Evolutionary conservation across 2,113 vertebrate species (phyloP), one percentile per base, ranked within the genome.

Genomic region (Eretmochelys imbricata): DNA sequence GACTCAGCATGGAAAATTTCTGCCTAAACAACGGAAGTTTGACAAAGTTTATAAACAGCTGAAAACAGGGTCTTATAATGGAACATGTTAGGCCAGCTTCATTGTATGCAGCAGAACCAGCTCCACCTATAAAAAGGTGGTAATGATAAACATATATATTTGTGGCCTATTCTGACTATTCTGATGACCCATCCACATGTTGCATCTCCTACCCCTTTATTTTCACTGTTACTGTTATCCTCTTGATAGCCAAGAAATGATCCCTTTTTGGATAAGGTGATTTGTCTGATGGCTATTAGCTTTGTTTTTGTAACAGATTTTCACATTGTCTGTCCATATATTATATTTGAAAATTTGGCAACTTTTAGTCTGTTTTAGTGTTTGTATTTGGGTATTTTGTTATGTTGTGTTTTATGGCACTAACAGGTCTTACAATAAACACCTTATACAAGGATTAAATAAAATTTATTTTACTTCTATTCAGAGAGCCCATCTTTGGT

Each of bases 381-480:
- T 72, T 72, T 72, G 65, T 38, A 38, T 38, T 20, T 11, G n/a
- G 17, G 19, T 22, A 38, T 20, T 72, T 72, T 84, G 90, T 16
- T 65, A 62, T 2, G 20, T 75, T 92, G 89, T 78, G 46, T 79
- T 80, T 59, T 79, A 91, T 91, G 48, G 31, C 78, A 83, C 0
- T 0, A 86, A 27, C 5, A 53, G 13, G 19, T 76, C 94, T 80
- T 88, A 76, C 35, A 89, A n/a, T 75, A 46, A 46, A 55, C 24
- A 46, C 42, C 75, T 48, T 76, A 25, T 4, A 16, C 42, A 16
- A 46, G 75, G 42, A 78, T 48, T 78, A 78, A 78, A 78, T 78
- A 78, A 46, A 46, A 89, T 65, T 10, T 20, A 83, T 92, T 96
- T 88, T 93, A 91, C 91, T 88, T 57, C 79, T 84, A 62, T 46